Percentiles rank a stretch among this genome's conserved stretches.
phyloP scores from a whole-genome alignment of 2,888 invertebrate species.

The Drosophila putrida region DNA sequence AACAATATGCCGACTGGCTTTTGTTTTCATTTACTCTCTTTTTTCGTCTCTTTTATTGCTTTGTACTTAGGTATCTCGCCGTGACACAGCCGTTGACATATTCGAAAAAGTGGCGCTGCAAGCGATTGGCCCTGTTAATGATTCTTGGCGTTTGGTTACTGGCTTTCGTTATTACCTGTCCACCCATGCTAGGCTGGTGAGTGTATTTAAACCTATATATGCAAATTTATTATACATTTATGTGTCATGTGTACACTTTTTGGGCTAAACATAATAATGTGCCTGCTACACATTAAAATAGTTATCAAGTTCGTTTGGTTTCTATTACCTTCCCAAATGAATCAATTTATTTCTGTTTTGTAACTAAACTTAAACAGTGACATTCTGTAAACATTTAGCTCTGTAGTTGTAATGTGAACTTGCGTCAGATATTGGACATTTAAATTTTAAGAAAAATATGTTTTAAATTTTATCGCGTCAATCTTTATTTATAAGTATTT shows the following conservation, averaged over 20 bases:
- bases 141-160: slow-evolving; percentile 96
- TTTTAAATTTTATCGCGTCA: too few species aligned
- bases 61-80: slow-evolving; percentile 90
- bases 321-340: slow-evolving; percentile 12
- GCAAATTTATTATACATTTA: slow-evolving; percentile 4
- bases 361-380: slow-evolving; percentile 4
- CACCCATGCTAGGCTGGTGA: slow-evolving; percentile 96
- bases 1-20: slow-evolving; percentile 65
- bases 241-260: slow-evolving; percentile 7
- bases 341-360: slow-evolving; percentile 15
- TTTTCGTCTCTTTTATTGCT: slow-evolving; percentile 42
- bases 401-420: too few species aligned
- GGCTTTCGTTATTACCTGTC: slow-evolving; percentile 96
- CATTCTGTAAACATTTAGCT: not conserved
- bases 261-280: slow-evolving; percentile 5
- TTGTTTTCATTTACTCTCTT: slow-evolving; percentile 59
- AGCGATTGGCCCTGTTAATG: slow-evolving; percentile 94
- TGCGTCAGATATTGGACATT: too few species aligned
- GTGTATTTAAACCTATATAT: slow-evolving; percentile 64
- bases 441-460: too few species aligned
- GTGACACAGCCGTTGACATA: slow-evolving; percentile 97
- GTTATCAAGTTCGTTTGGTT: slow-evolving; percentile 15
- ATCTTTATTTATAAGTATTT: too few species aligned
- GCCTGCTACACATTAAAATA: slow-evolving; percentile 10
- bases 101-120: slow-evolving; percentile 94